phyloP scores from a whole-genome alignment of 2,113 vertebrate genomes.

The Laterallus jamaicensis region DNA sequence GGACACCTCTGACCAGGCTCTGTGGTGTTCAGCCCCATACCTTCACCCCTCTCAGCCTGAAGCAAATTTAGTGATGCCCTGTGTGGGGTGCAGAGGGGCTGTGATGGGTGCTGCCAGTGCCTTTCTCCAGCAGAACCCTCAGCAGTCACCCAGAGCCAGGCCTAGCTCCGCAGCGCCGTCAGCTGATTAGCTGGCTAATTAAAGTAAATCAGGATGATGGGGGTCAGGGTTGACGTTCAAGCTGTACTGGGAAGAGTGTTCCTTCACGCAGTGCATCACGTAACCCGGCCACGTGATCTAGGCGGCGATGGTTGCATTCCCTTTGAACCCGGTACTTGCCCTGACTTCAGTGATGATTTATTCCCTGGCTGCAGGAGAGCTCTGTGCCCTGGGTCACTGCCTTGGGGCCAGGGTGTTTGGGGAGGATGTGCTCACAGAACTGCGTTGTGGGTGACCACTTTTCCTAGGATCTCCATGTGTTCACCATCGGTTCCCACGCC shows the following conservation, averaged over 20 bases:
- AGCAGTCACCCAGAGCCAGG: background rate
- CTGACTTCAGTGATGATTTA: background rate
- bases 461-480: fast-evolving
- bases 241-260: background rate
- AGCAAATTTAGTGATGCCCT: background rate
- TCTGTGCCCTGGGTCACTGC: background rate
- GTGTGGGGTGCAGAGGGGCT: background rate
- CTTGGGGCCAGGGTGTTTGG: background rate
- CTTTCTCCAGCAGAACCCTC: background rate
- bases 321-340: background rate
- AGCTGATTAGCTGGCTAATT: background rate
- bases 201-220: background rate
- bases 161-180: background rate
- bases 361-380: background rate
- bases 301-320: background rate
- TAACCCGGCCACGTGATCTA: background rate
- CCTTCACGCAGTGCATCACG: fast-evolving
- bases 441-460: fast-evolving
- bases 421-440: fast-evolving
- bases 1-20: fast-evolving
- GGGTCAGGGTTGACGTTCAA: background rate
- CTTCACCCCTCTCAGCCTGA: background rate
- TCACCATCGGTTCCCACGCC: background rate
- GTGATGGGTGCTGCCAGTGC: background rate
- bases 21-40: background rate